A percentile compares a stretch with the other conserved stretches of the same genome.
Conservation (phyloP, 2,113 vertebrate genomes). For the Capreolus pygargus region DNA sequence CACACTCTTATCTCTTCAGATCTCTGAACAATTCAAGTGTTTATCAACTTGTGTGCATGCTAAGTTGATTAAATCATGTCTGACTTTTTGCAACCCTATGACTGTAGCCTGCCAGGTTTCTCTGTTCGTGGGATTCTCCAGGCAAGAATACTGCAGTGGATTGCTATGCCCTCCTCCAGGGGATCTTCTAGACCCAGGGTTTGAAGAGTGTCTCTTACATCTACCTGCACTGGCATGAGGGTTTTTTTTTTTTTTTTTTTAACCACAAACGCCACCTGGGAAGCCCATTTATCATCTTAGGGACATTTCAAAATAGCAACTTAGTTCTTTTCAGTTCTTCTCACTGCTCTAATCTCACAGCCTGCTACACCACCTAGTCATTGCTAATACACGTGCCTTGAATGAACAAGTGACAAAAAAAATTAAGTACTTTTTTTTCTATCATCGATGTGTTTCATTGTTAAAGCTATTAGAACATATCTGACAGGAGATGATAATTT, state of each 20-base stretch:
- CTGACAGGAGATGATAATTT: background rate
- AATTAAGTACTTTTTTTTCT: background rate
- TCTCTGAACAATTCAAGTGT: background rate
- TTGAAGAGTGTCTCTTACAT: background rate
- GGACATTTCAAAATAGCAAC: background rate
- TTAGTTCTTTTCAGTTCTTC: background rate
- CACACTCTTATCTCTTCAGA: background rate
- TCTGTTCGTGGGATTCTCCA: background rate
- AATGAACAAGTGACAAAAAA: background rate
- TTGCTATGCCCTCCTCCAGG: background rate
- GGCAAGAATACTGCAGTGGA: background rate
- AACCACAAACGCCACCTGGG: background rate
- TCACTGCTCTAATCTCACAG: background rate
- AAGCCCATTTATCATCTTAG: background rate
- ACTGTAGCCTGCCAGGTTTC: background rate
- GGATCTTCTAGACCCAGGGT: background rate
- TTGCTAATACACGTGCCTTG: background rate
- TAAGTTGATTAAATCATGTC: background rate
- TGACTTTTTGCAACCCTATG: rapidly evolving
- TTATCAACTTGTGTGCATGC: background rate
- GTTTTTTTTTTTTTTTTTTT: background rate
- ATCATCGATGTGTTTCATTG: background rate
- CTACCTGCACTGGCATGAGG: background rate
- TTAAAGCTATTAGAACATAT: background rate
- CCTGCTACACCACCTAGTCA: rapidly evolving